These are phyloP conservation scores for Phymanthus crucifer DNA, from an alignment of 92 coral and sea anemone species.

Conservation along the genomic window DNA sequence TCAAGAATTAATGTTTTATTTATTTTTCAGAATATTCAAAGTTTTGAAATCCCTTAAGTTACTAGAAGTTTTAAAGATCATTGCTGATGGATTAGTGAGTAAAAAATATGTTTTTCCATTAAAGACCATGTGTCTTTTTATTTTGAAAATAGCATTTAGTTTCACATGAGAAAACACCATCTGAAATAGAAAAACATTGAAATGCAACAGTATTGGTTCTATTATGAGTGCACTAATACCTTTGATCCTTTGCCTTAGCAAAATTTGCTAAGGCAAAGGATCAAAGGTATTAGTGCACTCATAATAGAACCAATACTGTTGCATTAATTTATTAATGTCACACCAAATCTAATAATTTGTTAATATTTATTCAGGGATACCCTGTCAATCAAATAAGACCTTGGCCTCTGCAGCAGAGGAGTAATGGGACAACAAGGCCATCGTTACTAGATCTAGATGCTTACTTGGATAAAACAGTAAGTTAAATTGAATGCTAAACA, in stretches of 20 bases:
- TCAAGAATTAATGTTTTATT: background rate
- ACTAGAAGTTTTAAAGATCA: constrained; percentile 72
- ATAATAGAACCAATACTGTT: too few species aligned
- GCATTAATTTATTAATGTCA: too few species aligned
- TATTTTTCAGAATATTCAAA: constrained; percentile 71
- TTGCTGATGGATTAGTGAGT: constrained; percentile 93
- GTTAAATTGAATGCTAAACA: background rate
- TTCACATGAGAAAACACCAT: too few species aligned
- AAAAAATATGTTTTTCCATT: background rate
- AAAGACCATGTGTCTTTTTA: too few species aligned
- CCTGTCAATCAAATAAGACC: constrained; percentile 90
- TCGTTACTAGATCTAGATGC: constrained; percentile 72
- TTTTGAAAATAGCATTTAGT: too few species aligned
- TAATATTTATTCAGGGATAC: constrained; percentile 61
- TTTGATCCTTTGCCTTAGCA: too few species aligned
- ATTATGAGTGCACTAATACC: too few species aligned
- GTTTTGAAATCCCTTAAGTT: constrained; percentile 84
- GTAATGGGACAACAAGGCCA: constrained; percentile 89
- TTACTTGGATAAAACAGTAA: constrained; percentile 67
- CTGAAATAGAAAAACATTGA: too few species aligned
- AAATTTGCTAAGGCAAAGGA: too few species aligned
- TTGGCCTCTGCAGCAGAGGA: constrained; percentile 93
- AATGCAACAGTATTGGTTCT: too few species aligned
- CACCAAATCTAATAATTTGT: background rate
- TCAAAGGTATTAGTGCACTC: too few species aligned